Conservation (phyloP, 2,888 invertebrate species). For the Steinernema scapterisci region DNA sequence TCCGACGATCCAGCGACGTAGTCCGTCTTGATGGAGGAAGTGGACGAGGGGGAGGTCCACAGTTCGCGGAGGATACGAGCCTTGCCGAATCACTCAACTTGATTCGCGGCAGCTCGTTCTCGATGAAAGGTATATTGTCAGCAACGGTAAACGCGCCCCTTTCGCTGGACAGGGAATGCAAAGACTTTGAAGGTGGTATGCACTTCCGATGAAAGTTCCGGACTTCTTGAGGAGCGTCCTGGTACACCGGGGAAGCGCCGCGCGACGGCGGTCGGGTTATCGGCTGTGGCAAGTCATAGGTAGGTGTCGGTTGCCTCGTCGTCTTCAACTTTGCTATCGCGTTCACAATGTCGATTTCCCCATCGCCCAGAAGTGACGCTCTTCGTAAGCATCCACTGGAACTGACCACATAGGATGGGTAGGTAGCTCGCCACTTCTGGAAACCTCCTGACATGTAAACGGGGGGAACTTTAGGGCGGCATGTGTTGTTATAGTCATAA, state of each 20-base stretch:
- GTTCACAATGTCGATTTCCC: not conserved
- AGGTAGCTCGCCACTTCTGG: conserved; percentile 42
- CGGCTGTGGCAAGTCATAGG: not conserved
- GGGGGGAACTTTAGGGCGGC: conserved; percentile 43
- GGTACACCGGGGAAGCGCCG: not conserved
- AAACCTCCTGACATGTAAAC: conserved; percentile 61
- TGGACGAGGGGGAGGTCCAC: not conserved
- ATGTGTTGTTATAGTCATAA: conserved; percentile 39
- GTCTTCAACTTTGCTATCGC: not conserved
- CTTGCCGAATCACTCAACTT: not conserved
- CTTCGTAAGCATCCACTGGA: not conserved
- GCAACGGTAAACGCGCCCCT: not conserved
- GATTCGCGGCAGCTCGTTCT: not conserved
- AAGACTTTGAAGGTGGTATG: not conserved
- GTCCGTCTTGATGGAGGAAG: not conserved
- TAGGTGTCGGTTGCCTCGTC: not conserved
- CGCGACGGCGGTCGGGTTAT: not conserved
- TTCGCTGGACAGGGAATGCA: not conserved
- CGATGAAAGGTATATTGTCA: not conserved
- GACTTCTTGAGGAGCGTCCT: not conserved
- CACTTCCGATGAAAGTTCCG: too few species aligned
- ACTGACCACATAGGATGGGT: conserved; percentile 7
- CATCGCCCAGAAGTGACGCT: not conserved
- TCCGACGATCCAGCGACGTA: not conserved
- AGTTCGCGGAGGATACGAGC: not conserved